Conservation (phyloP, 2,888 invertebrate genomes). For the Anthophora plumipes region DNA sequence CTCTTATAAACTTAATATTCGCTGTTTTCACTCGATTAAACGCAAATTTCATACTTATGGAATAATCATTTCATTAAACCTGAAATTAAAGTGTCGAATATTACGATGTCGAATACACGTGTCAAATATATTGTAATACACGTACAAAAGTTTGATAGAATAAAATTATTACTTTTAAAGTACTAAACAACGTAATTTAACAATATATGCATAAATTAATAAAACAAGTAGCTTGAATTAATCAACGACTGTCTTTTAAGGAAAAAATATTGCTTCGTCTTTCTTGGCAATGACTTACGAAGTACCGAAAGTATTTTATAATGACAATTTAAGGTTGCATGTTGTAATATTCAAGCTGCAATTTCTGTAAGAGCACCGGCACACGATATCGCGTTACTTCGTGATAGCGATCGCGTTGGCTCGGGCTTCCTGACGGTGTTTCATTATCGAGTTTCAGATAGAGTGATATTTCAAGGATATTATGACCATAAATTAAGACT, state of each 20-base stretch:
- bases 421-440: conserved; percentile 37
- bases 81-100: no score
- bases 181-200: no score
- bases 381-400: conserved; percentile 52
- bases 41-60: neutral
- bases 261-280: neutral
- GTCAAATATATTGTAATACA: no score
- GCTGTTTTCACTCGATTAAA: neutral
- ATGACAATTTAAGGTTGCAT: conserved; percentile 41
- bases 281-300: neutral
- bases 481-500: conserved; percentile 50
- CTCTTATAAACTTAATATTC: conserved; percentile 12
- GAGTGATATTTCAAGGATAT: conserved; percentile 55
- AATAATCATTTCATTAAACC: neutral
- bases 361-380: conserved; percentile 48
- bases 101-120: no score
- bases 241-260: neutral
- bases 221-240: neutral
- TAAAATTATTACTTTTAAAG: no score
- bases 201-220: neutral
- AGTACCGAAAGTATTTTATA: conserved; percentile 39
- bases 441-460: conserved; percentile 50
- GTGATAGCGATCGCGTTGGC: conserved; percentile 41
- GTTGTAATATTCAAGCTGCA: conserved; percentile 52
- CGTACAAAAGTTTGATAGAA: no score